Evolutionary conservation across 1,140 invertebrate genomes (phyloP), one percentile per base, ranked within the genome.

Genomic region (Idris sp.): DNA sequence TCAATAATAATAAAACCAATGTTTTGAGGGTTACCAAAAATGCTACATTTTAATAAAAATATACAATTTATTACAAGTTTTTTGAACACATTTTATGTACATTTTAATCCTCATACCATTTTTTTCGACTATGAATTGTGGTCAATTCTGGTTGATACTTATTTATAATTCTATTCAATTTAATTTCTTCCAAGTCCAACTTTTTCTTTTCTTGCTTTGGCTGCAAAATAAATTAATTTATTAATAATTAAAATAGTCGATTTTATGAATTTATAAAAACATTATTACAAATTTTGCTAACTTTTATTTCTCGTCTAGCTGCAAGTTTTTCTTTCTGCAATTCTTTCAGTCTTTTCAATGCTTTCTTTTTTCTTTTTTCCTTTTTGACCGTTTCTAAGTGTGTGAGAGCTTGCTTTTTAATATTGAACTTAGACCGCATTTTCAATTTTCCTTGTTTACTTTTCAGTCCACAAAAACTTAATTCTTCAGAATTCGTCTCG

Each of bases 81-180:
- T n/a, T n/a, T n/a, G n/a, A n/a, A n/a, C n/a, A n/a, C n/a, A n/a
- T n/a, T n/a, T n/a, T n/a, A n/a, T n/a, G n/a, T n/a, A n/a, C n/a
- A 40, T 53, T 38, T 40, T 15, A 9, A 35, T 61, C 26, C 10
- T 64, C 59, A 10, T 64, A 64, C 59, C 59, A 64, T 10, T 64
- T 64, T 44, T 33, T 51, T 14, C 36, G 15, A 2, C 4, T 19
- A 3, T 13, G 5, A 7, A 43, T 8, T 0, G 13, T 26, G 5
- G 15, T 41, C n/a, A 10, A 28, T 4, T 61, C 46, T 13, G 28
- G 26, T 11, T 14, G 6, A 14, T 53, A 40, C 10, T 64, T 9
- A 6, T 28, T n/a, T 1, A 64, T 64, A 4, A 64, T 25, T 33
- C 35, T 64, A n/a, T 64, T 53, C n/a, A 64, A 43, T 18, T 35